phyloP scores from a whole-genome alignment of 2,888 invertebrate species.

The Mythimna albipuncta region DNA sequence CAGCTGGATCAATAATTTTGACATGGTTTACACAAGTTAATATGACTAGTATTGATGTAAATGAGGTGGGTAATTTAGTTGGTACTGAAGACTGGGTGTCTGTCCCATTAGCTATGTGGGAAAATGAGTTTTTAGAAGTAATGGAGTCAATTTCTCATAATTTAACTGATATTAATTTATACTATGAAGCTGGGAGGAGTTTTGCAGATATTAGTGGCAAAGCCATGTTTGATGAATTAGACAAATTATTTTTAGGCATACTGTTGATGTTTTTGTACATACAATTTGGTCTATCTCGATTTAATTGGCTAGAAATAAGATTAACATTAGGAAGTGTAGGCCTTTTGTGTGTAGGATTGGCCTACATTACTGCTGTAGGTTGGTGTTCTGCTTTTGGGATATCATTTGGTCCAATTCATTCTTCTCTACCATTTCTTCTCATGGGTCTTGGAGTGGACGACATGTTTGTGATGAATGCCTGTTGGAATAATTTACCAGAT shows the following conservation, averaged over 20 bases:
- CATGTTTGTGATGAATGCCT: constrained; percentile 96
- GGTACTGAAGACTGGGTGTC: constrained; percentile 95
- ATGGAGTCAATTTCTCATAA: constrained; percentile 80
- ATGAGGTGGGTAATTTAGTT: constrained; percentile 92
- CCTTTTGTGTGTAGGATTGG: constrained; percentile 93
- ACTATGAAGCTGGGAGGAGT: constrained; percentile 92
- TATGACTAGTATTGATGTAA: constrained; percentile 92
- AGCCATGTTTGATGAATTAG: constrained; percentile 94
- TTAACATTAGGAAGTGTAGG: constrained; percentile 93
- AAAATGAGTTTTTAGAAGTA: constrained; percentile 88
- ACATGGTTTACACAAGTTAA: constrained; percentile 93
- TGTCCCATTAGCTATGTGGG: constrained; percentile 91
- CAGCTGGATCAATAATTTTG: constrained; percentile 92
- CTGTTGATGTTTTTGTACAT: constrained; percentile 94
- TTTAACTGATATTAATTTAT: constrained; percentile 82
- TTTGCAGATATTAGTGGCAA: constrained; percentile 94
- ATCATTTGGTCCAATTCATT: constrained; percentile 95
- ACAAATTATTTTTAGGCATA: constrained; percentile 92
- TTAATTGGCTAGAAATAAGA: constrained; percentile 94
- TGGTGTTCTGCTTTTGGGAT: constrained; percentile 93
- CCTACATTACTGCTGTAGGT: constrained; percentile 93
- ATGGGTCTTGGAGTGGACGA: constrained; percentile 96
- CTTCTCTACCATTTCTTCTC: constrained; percentile 95
- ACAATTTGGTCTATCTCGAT: constrained; percentile 93
- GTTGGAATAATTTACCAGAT: constrained; percentile 92